Evolutionary conservation across 1,140 invertebrate species (phyloP).

Genomic region (Penaeus vannamei): DNA sequence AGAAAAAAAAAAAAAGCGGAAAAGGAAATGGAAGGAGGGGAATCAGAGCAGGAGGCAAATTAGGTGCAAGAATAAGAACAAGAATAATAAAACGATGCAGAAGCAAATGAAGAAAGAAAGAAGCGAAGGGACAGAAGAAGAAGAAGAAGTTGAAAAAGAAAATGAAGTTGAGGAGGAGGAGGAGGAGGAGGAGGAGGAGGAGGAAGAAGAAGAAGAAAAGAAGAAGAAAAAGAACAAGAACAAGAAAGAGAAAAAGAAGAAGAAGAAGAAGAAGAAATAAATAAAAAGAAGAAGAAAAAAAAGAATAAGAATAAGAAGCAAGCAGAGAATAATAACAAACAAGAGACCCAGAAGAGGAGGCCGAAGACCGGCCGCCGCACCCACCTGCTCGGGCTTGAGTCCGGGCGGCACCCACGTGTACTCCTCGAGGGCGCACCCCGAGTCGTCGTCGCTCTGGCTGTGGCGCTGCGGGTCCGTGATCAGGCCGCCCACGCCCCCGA

Average conservation of each 20-base stretch:
- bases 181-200: too few relatives aligned
- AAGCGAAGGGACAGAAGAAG: neutral
- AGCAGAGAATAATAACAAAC: too few relatives aligned
- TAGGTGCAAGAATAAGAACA: neutral
- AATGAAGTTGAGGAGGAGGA: too few relatives aligned
- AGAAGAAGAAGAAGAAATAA: too few relatives aligned
- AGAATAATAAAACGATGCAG: neutral
- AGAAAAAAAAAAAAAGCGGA: neutral
- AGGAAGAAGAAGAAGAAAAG: too few relatives aligned
- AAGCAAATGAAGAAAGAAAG: neutral
- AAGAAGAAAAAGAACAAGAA: too few relatives aligned
- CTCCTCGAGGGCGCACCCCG: slow-evolving; percentile 96
- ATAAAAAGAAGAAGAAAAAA: too few relatives aligned
- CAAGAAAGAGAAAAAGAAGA: too few relatives aligned
- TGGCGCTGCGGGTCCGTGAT: slow-evolving; percentile 83
- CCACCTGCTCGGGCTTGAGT: slow-evolving; percentile 79
- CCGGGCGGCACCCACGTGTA: slow-evolving; percentile 98
- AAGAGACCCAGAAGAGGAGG: too few relatives aligned
- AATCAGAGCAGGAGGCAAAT: neutral
- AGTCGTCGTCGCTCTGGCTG: slow-evolving; percentile 96
- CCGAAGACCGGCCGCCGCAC: neutral
- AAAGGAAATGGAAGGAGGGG: neutral
- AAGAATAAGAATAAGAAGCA: too few relatives aligned
- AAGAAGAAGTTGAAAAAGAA: too few relatives aligned
- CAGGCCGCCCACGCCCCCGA: slow-evolving; percentile 70